Conservation (phyloP, 2,888 invertebrate genomes). For the Bellardia pandia region DNA sequence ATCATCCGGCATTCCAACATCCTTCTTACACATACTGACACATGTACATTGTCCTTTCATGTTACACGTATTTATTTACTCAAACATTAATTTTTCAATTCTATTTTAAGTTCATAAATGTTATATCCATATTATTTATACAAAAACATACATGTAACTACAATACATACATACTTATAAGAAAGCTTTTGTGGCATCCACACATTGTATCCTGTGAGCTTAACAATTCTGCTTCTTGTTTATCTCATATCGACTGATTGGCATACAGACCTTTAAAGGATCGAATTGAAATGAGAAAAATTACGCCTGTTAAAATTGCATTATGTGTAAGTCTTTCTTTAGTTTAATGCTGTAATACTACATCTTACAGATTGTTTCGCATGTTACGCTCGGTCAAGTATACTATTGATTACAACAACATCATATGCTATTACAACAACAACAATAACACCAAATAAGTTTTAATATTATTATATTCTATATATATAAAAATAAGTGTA, state of each 20-base stretch:
- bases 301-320: too few species aligned
- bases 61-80: conserved; percentile 1
- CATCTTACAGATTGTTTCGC: conserved; percentile 80
- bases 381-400: conserved; percentile 80
- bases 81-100: conserved; percentile 10
- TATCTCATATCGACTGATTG: too few species aligned
- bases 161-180: background rate
- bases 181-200: conserved; percentile 10
- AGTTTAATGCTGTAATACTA: too few species aligned
- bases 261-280: too few species aligned
- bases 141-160: background rate
- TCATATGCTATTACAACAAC: conserved; percentile 73
- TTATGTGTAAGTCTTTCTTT: too few species aligned
- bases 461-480: conserved; percentile 13
- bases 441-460: conserved; percentile 67
- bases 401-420: conserved; percentile 76
- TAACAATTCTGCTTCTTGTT: too few species aligned
- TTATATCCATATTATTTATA: background rate
- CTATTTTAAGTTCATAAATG: background rate
- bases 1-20: conserved; percentile 1
- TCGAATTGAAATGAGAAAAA: too few species aligned
- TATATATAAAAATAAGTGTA: too few species aligned
- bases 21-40: background rate
- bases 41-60: conserved; percentile 26
- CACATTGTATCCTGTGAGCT: conserved; percentile 20